Base-by-base conservation (phyloP, 2,797 vertebrate species). In the Gymnothorax javanicus region DNA sequence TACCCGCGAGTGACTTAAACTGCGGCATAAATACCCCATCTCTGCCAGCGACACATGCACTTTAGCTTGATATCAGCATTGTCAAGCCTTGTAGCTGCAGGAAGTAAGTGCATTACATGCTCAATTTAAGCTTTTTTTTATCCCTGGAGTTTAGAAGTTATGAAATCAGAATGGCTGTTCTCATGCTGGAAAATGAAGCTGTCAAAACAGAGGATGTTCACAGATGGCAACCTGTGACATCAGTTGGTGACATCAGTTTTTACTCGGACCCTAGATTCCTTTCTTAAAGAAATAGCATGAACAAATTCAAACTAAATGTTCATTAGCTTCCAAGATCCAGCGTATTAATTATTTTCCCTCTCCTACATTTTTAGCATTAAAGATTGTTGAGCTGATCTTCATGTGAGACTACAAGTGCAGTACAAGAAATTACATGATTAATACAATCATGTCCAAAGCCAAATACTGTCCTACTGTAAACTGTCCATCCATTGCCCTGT, bases 161-260 rank as follows among this genome's bases (percentile, higher is more conserved):
- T 94, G 91, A 17, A 94, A 94, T 93, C 92, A 90, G 89, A 87
- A 91, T 92, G 90, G 91, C 91, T 90, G 91, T 90, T 91, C 89
- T 85, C 94, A 95, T 94, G 93, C 92, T 13, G 90, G 93, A 93
- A 94, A 95, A 94, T 94, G 93, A 92, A 91, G 90, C 90, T 9
- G 75, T 81, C 50, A 27, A 79, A 77, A 58, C 25, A 79, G 79
- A 59, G 90, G 89, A 91, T 91, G 90, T 84, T 85, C 77, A 20
- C 85, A 59, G 67, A 7, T 71, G 81, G 81, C 25, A 57, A 58
- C 23, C 27, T 59, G 17, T 94, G 94, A 94, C 54, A 86, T 8
- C 85, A 88, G 90, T 87, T 87, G 91, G 89, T 93, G 92, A 94
- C 91, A 94, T 94, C 91, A 91, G 94, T 92, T 91, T 56, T 83